Conservation (phyloP, 2,888 invertebrate genomes). For the Brachylomia viminalis region DNA sequence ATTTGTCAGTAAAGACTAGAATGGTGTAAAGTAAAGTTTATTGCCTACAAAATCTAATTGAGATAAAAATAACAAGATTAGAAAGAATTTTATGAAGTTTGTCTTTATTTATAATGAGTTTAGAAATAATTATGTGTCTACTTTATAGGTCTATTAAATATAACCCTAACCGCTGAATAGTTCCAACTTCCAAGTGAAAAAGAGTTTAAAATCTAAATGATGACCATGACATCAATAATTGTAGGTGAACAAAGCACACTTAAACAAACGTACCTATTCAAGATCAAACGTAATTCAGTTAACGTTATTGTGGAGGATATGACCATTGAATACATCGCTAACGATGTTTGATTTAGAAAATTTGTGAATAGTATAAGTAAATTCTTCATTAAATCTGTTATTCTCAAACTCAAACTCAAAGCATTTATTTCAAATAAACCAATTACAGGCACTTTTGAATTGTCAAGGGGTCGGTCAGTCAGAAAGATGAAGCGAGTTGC, state of each 20-base stretch:
- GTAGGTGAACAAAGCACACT: neutral
- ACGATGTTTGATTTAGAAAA: constrained; percentile 10
- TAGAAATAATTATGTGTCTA: neutral
- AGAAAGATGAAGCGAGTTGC: no score
- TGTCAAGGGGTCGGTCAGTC: no score
- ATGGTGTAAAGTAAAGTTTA: neutral
- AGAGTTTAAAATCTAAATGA: neutral
- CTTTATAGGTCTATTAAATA: neutral
- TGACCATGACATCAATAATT: constrained; percentile 10
- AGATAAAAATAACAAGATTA: neutral
- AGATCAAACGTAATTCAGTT: constrained; percentile 33
- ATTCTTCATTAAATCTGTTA: no score
- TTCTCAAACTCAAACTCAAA: no score
- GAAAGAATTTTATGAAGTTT: no score
- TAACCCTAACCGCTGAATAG: neutral
- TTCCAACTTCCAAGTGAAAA: neutral
- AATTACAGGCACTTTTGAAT: no score
- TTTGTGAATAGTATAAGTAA: neutral
- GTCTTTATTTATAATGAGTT: no score
- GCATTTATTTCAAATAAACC: no score
- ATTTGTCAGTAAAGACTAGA: neutral
- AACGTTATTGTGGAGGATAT: constrained; percentile 14
- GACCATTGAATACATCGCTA: constrained; percentile 32
- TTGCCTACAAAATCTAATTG: neutral
- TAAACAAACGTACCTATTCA: constrained; percentile 15